Evolutionary conservation across 2,113 vertebrate species (phyloP).

Genomic region (Lipophrys pholis): DNA sequence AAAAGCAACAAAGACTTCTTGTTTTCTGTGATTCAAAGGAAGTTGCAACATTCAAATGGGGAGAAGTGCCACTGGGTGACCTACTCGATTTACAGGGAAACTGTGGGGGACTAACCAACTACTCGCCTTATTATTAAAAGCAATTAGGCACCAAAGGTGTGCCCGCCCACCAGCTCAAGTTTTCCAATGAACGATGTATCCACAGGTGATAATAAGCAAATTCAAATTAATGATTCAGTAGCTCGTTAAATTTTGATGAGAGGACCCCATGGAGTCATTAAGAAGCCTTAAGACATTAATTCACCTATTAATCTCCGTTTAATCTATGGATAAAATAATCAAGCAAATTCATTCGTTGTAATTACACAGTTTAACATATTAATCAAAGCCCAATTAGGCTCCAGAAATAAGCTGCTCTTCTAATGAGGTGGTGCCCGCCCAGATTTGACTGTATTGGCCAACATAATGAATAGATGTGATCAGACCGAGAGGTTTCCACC

Average conservation of each 20-base stretch:
- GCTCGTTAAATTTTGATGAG: slow-evolving; percentile 70
- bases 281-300: slow-evolving; percentile 60
- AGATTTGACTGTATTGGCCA: slow-evolving; percentile 14
- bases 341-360: slow-evolving; percentile 52
- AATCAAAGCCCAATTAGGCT: slow-evolving; percentile 64
- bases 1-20: too few species aligned
- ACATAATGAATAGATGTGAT: slow-evolving; percentile 34
- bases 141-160: slow-evolving; percentile 39
- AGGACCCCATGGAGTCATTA: slow-evolving; percentile 66
- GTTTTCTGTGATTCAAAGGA: too few species aligned
- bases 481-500: slow-evolving; percentile 19
- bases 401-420: slow-evolving; percentile 25
- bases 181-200: slow-evolving; percentile 63
- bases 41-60: too few species aligned
- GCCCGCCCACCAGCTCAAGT: slow-evolving; percentile 16
- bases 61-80: background rate
- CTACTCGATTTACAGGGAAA: slow-evolving; percentile 15
- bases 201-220: slow-evolving; percentile 79
- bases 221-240: slow-evolving; percentile 78
- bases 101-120: slow-evolving; percentile 11
- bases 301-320: slow-evolving; percentile 61
- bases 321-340: slow-evolving; percentile 66
- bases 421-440: slow-evolving; percentile 36
- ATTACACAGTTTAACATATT: slow-evolving; percentile 60
- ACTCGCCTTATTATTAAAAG: slow-evolving; percentile 33